These are phyloP conservation scores for Pangasianodon gigas DNA, from an alignment of 2,113 vertebrate species.

Conservation along the genomic window DNA sequence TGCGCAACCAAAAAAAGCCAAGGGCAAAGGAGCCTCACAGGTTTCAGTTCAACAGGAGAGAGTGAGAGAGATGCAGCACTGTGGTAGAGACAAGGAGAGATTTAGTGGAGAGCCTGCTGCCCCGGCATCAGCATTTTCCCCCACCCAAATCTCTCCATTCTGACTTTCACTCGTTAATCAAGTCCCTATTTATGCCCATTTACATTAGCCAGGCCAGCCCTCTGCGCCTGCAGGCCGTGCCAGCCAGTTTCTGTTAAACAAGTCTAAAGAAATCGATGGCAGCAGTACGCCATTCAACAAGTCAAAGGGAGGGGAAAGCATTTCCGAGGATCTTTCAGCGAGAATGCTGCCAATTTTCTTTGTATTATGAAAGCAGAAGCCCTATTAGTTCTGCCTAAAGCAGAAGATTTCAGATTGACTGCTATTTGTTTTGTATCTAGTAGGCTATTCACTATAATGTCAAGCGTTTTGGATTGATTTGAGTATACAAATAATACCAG, in stretches of 20 bases:
- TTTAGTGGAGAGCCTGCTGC: neutral
- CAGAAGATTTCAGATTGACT: neutral
- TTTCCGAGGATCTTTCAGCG: slow-evolving; percentile 25
- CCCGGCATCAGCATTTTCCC: slow-evolving; percentile 15
- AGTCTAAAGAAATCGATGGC: slow-evolving; percentile 30
- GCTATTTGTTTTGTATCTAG: neutral
- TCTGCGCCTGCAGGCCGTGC: slow-evolving; percentile 18
- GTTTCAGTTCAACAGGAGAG: neutral
- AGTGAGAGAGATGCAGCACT: neutral
- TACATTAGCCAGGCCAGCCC: slow-evolving; percentile 43
- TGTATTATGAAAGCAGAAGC: slow-evolving; percentile 23
- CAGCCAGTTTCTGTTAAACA: slow-evolving; percentile 47
- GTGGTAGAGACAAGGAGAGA: slow-evolving; percentile 25
- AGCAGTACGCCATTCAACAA: slow-evolving; percentile 39
- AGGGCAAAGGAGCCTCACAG: neutral
- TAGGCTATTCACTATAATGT: neutral
- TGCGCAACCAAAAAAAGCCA: slow-evolving; percentile 15
- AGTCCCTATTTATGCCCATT: slow-evolving; percentile 47
- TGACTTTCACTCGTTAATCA: slow-evolving; percentile 43
- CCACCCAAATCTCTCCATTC: slow-evolving; percentile 17
- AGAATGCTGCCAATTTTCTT: slow-evolving; percentile 32
- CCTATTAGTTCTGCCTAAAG: neutral
- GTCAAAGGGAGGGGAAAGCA: slow-evolving; percentile 13
- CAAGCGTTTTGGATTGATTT: neutral
- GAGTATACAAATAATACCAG: neutral